Evolutionary conservation across 2,797 vertebrate genomes (phyloP).

Genomic region (Rhyacichthys aspro): DNA sequence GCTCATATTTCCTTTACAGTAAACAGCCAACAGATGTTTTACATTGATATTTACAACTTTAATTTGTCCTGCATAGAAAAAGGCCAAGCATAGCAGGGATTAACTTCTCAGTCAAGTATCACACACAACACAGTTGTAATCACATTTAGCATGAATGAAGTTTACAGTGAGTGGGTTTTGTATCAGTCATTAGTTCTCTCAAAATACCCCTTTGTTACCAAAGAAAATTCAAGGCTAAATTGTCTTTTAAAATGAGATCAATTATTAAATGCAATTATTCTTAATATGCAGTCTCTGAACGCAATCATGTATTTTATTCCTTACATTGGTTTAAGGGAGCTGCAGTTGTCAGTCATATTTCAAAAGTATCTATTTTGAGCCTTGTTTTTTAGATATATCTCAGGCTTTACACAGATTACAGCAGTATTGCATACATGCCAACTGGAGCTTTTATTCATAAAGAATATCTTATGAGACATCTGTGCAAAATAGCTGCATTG

Average conservation of each 20-base stretch:
- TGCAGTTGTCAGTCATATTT: conserved; percentile 55
- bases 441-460: conserved; percentile 27
- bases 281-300: conserved; percentile 45
- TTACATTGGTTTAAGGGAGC: conserved; percentile 41
- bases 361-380: conserved; percentile 32
- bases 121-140: conserved; percentile 70
- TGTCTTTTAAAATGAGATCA: conserved; percentile 74
- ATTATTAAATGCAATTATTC: conserved; percentile 72
- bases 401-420: conserved; percentile 50
- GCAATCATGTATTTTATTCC: conserved; percentile 45
- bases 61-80: conserved; percentile 73
- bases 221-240: conserved; percentile 79
- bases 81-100: conserved; percentile 67
- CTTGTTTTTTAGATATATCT: conserved; percentile 28
- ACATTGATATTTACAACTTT: conserved; percentile 78
- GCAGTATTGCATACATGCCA: conserved; percentile 27
- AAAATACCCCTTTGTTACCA: conserved; percentile 78
- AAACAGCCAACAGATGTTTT: conserved; percentile 79
- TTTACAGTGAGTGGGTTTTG: conserved; percentile 79
- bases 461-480: conserved; percentile 24
- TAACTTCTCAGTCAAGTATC: conserved; percentile 74
- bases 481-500: conserved; percentile 26
- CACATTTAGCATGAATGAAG: conserved; percentile 76
- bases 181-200: conserved; percentile 80
- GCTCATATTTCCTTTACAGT: conserved; percentile 68